Conservation (phyloP, 2,888 invertebrate genomes). For the Conomelus anceps region DNA sequence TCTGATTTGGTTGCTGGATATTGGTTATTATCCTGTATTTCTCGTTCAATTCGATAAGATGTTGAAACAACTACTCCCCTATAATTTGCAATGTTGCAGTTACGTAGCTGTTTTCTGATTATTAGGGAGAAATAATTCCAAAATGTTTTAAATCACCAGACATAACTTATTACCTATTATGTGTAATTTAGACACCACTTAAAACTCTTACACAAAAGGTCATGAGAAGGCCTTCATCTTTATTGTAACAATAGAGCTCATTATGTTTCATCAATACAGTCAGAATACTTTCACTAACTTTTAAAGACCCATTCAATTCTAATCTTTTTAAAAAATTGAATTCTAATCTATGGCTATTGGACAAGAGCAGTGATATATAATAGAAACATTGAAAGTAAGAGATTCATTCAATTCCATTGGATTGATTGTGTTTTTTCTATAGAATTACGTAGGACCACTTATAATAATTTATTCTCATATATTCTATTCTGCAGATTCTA, state of each 20-base stretch:
- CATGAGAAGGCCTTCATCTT: not conserved
- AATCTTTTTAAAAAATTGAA: not conserved
- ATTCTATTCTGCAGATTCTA: too few relatives aligned
- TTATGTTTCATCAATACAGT: not conserved
- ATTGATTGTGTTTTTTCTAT: too few relatives aligned
- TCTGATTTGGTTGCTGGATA: not conserved
- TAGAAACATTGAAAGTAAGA: not conserved
- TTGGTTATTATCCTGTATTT: not conserved
- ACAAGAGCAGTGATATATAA: not conserved
- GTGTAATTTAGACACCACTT: not conserved
- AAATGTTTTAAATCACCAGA: not conserved
- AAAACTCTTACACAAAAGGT: not conserved
- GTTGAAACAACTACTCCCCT: not conserved
- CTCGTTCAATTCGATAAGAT: not conserved
- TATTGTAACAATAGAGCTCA: not conserved
- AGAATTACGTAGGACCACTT: too few relatives aligned
- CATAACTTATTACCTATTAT: not conserved
- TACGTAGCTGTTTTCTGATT: not conserved
- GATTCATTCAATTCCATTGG: too few relatives aligned
- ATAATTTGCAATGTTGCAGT: not conserved
- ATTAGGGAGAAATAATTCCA: not conserved
- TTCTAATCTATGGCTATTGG: not conserved
- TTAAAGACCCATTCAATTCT: not conserved
- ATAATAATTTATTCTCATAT: too few relatives aligned
- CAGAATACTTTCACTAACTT: not conserved